These are phyloP conservation scores for Agapostemon virescens DNA, from an alignment of 2,888 invertebrate genomes.

Conservation along the genomic window DNA sequence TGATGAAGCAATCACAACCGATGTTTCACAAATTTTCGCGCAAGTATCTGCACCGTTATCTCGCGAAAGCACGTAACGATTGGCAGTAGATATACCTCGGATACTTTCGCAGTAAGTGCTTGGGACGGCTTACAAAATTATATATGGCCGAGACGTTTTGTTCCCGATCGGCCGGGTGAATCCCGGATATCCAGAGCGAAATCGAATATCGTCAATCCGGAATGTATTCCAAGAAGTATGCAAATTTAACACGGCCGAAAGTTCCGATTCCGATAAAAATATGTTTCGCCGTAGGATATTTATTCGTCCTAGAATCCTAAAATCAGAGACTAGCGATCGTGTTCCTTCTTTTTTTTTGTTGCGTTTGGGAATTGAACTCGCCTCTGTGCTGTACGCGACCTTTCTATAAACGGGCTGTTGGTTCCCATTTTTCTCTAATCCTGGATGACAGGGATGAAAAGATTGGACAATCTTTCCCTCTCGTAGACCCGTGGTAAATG, in stretches of 20 bases:
- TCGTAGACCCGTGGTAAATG: background rate
- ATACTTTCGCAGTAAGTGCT: slow-evolving; percentile 3
- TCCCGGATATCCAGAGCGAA: background rate
- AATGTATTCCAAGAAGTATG: slow-evolving; percentile 37
- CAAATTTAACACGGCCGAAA: slow-evolving; percentile 35
- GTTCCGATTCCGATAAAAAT: slow-evolving; percentile 43
- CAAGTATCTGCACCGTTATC: background rate
- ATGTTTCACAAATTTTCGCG: background rate
- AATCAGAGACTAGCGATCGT: slow-evolving; percentile 37
- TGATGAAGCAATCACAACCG: background rate
- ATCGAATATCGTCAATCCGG: slow-evolving; percentile 28
- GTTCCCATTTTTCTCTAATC: slow-evolving; percentile 29
- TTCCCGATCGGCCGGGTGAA: background rate
- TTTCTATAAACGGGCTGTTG: slow-evolving; percentile 68
- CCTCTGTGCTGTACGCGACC: slow-evolving; percentile 43
- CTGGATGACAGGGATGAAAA: too few relatives aligned
- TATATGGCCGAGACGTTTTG: slow-evolving; percentile 28
- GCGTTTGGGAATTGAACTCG: slow-evolving; percentile 53
- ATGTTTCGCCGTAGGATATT: slow-evolving; percentile 45
- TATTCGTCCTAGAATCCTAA: slow-evolving; percentile 43
- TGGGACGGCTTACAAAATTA: slow-evolving; percentile 22
- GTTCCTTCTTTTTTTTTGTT: slow-evolving; percentile 24
- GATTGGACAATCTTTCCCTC: background rate
- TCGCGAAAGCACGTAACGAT: background rate
- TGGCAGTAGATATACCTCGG: background rate